phyloP scores from a whole-genome alignment of 37 sponge, comb jelly and placozoan species.

The Mnemiopsis leidyi region DNA sequence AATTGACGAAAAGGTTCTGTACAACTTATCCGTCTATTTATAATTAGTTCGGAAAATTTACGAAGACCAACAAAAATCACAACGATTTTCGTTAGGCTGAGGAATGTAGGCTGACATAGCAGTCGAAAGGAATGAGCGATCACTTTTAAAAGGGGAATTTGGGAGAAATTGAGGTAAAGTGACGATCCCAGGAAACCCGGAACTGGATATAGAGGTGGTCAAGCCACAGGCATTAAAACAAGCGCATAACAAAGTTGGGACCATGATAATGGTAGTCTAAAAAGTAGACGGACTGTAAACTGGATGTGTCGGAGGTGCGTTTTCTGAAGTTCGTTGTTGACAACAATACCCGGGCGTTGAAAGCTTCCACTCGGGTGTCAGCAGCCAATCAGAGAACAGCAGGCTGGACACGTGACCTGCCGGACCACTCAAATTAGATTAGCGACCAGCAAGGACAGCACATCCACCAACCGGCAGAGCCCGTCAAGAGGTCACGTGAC shows the following conservation, averaged over 20 bases:
- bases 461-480: not conserved
- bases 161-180: not conserved
- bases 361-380: not conserved
- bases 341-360: conserved; percentile 48
- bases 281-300: not conserved
- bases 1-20: not conserved
- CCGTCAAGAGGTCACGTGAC: not conserved
- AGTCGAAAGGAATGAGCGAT: not conserved
- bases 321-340: conserved; percentile 40
- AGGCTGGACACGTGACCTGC: not conserved
- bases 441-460: not conserved
- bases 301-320: not conserved
- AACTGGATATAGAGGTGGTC: too few relatives aligned
- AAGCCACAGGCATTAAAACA: not conserved
- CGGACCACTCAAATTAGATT: not conserved
- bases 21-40: not conserved
- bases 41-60: not conserved
- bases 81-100: not conserved
- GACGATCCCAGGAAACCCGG: not conserved
- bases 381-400: not conserved
- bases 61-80: not conserved
- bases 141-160: too few relatives aligned
- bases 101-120: not conserved
- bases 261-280: conserved; percentile 33
- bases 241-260: not conserved